A percentile compares a stretch with the other conserved stretches of the same genome.
These are phyloP conservation scores for Calycopis cecrops DNA, from an alignment of 1,140 invertebrate genomes.

Conservation along the genomic window DNA sequence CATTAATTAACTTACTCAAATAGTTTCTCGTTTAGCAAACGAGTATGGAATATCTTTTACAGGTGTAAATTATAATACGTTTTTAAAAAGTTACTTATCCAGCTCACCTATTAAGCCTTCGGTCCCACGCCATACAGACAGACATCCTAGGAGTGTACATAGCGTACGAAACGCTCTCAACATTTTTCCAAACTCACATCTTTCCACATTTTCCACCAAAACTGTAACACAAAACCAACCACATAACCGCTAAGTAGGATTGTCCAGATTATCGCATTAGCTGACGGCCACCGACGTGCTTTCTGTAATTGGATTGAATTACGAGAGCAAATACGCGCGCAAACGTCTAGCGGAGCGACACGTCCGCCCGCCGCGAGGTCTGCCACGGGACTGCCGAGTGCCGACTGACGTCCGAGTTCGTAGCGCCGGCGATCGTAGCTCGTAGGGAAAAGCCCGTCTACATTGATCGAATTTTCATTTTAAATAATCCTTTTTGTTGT, in stretches of 20 bases:
- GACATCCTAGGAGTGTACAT: slow-evolving; percentile 47
- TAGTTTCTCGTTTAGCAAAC: too few relatives aligned
- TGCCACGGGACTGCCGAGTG: slow-evolving; percentile 41
- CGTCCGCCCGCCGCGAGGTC: slow-evolving; percentile 30
- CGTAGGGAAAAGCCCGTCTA: slow-evolving; percentile 47
- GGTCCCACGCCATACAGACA: slow-evolving; percentile 33
- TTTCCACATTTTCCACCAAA: slow-evolving; percentile 54
- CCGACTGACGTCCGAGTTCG: neutral
- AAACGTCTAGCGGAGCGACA: slow-evolving; percentile 23
- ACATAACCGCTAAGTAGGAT: slow-evolving; percentile 24
- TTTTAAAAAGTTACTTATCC: neutral
- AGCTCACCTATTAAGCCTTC: slow-evolving; percentile 57
- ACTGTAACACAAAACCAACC: slow-evolving; percentile 34
- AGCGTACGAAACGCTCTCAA: slow-evolving; percentile 48
- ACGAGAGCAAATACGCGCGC: slow-evolving; percentile 50
- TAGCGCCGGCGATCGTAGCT: slow-evolving; percentile 33
- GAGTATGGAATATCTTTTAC: too few relatives aligned
- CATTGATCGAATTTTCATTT: slow-evolving; percentile 51
- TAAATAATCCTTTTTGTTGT: slow-evolving; percentile 20
- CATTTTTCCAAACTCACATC: slow-evolving; percentile 67
- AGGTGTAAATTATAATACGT: too few relatives aligned
- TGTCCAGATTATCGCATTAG: slow-evolving; percentile 43
- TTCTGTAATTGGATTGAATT: slow-evolving; percentile 51
- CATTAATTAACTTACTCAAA: too few relatives aligned
- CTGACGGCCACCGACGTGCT: slow-evolving; percentile 37